These are phyloP conservation scores for Drosophila mimetica DNA, from an alignment of 2,888 invertebrate species.

Conservation along the genomic window DNA sequence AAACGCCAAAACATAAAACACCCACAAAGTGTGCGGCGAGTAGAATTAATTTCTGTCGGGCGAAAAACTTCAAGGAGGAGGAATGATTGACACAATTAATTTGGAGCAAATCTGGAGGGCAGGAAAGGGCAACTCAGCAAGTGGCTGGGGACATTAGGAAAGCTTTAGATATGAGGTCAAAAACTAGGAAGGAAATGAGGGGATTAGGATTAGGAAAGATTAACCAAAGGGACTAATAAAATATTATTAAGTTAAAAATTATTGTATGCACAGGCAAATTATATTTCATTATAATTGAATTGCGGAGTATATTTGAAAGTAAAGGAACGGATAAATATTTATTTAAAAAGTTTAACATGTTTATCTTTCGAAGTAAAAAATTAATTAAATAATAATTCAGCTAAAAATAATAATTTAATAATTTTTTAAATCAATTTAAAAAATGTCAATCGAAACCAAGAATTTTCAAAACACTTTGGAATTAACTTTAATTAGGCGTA, in stretches of 20 bases:
- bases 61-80: slow-evolving; percentile 5
- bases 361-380: no score
- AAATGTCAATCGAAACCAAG: no score
- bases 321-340: no score
- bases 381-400: no score
- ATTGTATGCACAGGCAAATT: background rate
- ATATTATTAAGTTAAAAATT: no score
- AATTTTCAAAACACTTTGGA: no score
- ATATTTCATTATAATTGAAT: no score
- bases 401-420: no score
- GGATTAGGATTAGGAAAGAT: slow-evolving; percentile 6
- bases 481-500: background rate
- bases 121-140: slow-evolving; percentile 4
- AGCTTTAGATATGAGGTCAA: background rate
- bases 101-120: slow-evolving; percentile 8
- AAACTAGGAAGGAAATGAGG: slow-evolving; percentile 8
- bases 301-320: no score
- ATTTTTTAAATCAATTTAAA: no score
- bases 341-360: no score
- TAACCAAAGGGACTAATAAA: background rate
- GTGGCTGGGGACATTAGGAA: background rate
- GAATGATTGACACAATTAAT: slow-evolving; percentile 42
- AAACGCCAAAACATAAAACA: slow-evolving; percentile 11
- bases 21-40: slow-evolving; percentile 31
- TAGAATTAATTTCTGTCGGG: slow-evolving; percentile 28